Conservation (phyloP, 2,888 invertebrate genomes). For the Andrena praecox region DNA sequence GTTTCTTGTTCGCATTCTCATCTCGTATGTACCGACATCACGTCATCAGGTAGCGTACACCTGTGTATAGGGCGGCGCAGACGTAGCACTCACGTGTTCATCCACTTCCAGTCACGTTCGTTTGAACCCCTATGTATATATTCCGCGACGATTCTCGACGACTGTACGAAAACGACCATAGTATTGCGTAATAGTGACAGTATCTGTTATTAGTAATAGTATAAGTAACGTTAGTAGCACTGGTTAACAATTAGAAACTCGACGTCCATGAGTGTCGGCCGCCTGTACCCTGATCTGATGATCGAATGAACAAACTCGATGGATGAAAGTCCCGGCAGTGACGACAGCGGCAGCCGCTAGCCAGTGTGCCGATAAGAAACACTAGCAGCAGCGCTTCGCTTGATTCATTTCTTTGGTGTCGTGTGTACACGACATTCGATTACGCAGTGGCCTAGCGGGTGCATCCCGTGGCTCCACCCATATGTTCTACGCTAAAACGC, state of each 20-base stretch:
- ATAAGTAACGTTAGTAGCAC: constrained; percentile 45
- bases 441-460: neutral
- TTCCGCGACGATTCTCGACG: constrained; percentile 23
- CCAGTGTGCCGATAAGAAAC: constrained; percentile 26
- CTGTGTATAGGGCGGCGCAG: constrained; percentile 51
- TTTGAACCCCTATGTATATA: neutral
- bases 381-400: constrained; percentile 39
- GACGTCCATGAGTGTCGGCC: constrained; percentile 41
- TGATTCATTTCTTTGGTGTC: constrained; percentile 14
- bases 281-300: constrained; percentile 62
- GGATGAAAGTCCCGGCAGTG: constrained; percentile 66
- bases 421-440: neutral
- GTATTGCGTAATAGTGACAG: constrained; percentile 18
- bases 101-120: constrained; percentile 14
- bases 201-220: constrained; percentile 39
- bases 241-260: constrained; percentile 59
- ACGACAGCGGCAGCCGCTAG: constrained; percentile 63
- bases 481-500: neutral
- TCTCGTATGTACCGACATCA: constrained; percentile 39
- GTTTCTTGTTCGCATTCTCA: constrained; percentile 14
- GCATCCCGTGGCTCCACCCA: neutral
- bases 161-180: constrained; percentile 33
- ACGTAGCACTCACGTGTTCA: constrained; percentile 24
- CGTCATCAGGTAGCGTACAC: constrained; percentile 51
- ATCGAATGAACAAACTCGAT: constrained; percentile 55